A percentile compares a stretch with the other conserved stretches of the same genome.
Conservation (phyloP, 2,888 invertebrate genomes). For the Sepioteuthis lessoniana region DNA sequence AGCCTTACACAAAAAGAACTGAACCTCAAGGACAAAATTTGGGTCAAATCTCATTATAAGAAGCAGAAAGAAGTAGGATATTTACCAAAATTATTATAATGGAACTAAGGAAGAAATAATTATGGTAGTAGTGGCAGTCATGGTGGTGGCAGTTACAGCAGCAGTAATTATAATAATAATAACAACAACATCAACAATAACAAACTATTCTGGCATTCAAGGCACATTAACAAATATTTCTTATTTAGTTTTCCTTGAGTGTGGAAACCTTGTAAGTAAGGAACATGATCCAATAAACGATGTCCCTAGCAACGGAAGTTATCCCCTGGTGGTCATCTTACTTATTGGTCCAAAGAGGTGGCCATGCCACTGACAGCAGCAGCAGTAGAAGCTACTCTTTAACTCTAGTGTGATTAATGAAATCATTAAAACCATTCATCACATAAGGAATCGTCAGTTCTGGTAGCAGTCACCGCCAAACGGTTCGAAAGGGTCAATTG, state of each 20-base stretch:
- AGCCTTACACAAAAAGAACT: neutral
- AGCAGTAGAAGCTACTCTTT: neutral
- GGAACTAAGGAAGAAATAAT: neutral
- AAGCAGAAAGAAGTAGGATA: neutral
- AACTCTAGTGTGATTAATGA: neutral
- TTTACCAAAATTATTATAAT: neutral
- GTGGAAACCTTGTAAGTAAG: constrained; percentile 7
- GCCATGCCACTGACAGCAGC: neutral
- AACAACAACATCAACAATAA: neutral
- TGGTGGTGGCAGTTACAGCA: no score
- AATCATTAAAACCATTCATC: constrained; percentile 33
- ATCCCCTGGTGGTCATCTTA: neutral
- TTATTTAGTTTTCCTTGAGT: neutral
- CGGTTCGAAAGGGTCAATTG: constrained; percentile 33
- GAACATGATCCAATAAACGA: constrained; percentile 16
- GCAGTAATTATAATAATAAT: no score
- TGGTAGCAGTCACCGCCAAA: neutral
- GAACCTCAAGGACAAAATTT: neutral
- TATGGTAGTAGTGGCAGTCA: neutral
- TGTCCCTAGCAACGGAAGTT: constrained; percentile 23
- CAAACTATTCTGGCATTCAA: neutral
- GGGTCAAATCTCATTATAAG: neutral
- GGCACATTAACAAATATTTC: constrained; percentile 16
- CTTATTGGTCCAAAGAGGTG: constrained; percentile 33
- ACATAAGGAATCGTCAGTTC: neutral